Evolutionary conservation across 2,797 vertebrate species (phyloP), one percentile per base, ranked within the genome.

Genomic region (Epinephelus awoara): DNA sequence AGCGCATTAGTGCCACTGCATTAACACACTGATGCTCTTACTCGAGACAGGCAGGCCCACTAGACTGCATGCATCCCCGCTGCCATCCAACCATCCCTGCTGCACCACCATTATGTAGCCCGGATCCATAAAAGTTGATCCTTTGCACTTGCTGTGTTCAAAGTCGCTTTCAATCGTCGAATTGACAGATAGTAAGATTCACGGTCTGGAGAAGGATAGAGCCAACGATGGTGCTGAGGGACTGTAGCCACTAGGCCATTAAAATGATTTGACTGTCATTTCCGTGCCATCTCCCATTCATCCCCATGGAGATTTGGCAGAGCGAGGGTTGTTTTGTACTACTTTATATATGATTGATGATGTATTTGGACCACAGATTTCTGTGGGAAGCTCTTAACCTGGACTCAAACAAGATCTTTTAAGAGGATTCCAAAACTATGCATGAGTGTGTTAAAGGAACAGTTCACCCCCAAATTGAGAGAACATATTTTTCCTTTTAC

Each of bases 1-100:
- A 83, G 86, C 61, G 75, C 83, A 92, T 93, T 93, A 92, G 90
- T 88, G 87, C 84, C 85, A 88, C 86, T 76, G 90, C 89, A 92
- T 91, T 92, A 93, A 80, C 85, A 86, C 76, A 57, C 84, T 86
- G 88, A 91, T 88, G 91, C 90, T 91, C 88, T 90, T 85, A 85
- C 72, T 54, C 27, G 29, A 83, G 74, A 79, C 67, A 47, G 54
- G 46, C 69, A 29, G 64, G 63, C 75, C 71, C 76, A 68, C 77
- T 67, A 70, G 79, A 82, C 59, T 34, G 61, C 38, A 1, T 63
- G 44, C 65, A 12, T 56, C n/a, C 50, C 58, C 2, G 4, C 52
- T n/a, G 34, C 47, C n/a, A 17, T 69, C 57, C 55, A 19, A 21
- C 62, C 1, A 6, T 44, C 29, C 49, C 49, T 23, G 49, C 34